Conservation (phyloP, 2,797 vertebrate genomes). For the Pogoniulus pusillus region DNA sequence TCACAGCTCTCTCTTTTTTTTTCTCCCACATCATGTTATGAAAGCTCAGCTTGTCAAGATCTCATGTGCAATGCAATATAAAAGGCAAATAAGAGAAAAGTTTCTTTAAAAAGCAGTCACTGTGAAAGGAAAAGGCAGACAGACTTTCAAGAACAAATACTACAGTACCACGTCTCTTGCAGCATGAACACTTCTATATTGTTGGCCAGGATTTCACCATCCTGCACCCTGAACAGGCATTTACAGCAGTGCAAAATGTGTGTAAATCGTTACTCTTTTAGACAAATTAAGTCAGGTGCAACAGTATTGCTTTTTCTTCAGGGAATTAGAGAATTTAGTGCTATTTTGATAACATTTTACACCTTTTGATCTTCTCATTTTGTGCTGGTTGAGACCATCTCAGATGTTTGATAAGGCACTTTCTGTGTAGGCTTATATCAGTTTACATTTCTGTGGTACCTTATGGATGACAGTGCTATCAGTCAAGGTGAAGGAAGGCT, state of each 20-base stretch:
- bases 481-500: not conserved
- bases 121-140: not conserved
- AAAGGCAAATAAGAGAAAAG: not conserved
- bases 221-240: not conserved
- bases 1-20: not conserved
- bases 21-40: not conserved
- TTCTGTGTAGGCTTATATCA: not conserved
- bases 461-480: not conserved
- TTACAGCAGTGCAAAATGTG: not conserved
- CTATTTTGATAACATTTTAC: not conserved
- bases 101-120: constrained; percentile 4
- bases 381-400: not conserved
- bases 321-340: not conserved
- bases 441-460: not conserved
- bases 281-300: not conserved
- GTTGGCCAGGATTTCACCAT: not conserved
- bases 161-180: not conserved
- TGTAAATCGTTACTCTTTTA: not conserved
- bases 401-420: not conserved
- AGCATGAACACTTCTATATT: not conserved
- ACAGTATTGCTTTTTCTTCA: not conserved
- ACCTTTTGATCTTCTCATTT: not conserved
- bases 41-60: not conserved
- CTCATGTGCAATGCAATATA: not conserved
- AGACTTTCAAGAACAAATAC: constrained; percentile 6